A percentile compares a stretch with the other conserved stretches of the same genome.
Conservation (phyloP, 2,113 vertebrate species). For the Xiphophorus couchianus region DNA sequence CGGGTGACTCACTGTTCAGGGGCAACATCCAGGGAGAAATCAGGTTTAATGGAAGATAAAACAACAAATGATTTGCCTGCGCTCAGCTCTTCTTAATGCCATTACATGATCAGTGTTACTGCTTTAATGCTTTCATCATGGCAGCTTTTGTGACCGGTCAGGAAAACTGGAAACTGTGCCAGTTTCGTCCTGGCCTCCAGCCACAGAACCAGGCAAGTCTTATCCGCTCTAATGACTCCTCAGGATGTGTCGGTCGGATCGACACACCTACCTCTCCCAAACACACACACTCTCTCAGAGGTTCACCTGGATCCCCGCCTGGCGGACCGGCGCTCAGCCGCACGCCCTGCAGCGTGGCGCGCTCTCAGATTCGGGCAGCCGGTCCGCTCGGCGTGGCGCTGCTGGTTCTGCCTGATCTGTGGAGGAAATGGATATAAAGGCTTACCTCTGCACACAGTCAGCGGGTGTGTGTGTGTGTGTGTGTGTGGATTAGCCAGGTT, state of each 20-base stretch:
- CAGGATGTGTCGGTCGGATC: constrained; percentile 51
- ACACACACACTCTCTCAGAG: constrained; percentile 6
- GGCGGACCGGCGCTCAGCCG: constrained; percentile 26
- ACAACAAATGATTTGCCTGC: not conserved
- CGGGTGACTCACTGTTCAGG: accelerated
- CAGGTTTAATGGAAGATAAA: not conserved
- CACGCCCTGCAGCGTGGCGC: constrained; percentile 10
- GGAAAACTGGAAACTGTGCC: constrained; percentile 37
- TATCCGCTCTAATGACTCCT: constrained; percentile 64
- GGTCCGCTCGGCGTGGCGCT: constrained; percentile 36
- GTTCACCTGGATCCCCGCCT: constrained; percentile 50
- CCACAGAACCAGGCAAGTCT: constrained; percentile 53
- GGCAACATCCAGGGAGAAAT: not conserved
- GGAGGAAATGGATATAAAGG: constrained; percentile 30
- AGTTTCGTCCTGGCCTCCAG: constrained; percentile 51
- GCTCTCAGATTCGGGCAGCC: constrained; percentile 28
- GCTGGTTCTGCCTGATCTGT: constrained; percentile 25
- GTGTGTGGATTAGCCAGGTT: constrained; percentile 15
- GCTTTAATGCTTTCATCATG: not conserved
- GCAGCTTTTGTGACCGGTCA: constrained; percentile 29
- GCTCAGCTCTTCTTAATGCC: not conserved
- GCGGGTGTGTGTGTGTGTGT: constrained; percentile 6
- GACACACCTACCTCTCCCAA: constrained; percentile 18
- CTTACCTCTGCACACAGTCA: not conserved
- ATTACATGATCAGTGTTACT: not conserved